Conservation (phyloP, 2,797 vertebrate genomes). For the Phrynocephalus vlangalii region DNA sequence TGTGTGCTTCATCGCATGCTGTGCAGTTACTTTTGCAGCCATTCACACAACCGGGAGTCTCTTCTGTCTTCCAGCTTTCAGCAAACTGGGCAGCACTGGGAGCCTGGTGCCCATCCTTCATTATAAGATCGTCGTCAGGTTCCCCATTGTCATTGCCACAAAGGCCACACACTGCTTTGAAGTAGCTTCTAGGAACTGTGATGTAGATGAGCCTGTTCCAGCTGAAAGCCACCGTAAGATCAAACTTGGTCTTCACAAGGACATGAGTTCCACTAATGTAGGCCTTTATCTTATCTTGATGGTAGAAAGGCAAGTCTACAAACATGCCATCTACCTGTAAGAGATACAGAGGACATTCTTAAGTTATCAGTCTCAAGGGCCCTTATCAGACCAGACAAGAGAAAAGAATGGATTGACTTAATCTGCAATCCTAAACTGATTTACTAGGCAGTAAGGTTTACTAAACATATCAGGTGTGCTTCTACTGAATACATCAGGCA, state of each 20-base stretch:
- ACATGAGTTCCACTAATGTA: conserved; percentile 65
- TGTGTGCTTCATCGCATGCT: conserved; percentile 56
- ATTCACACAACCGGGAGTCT: conserved; percentile 65
- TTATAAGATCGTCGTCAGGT: conserved; percentile 66
- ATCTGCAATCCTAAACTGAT: not conserved
- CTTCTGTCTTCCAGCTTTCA: conserved; percentile 71
- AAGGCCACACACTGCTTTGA: conserved; percentile 72
- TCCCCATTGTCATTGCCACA: conserved; percentile 77
- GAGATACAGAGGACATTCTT: not conserved
- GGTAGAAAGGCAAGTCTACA: conserved; percentile 67
- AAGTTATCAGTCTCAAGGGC: not conserved
- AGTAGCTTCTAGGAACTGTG: conserved; percentile 71
- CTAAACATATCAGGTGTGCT: not conserved
- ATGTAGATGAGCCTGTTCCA: conserved; percentile 67
- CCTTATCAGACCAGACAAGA: not conserved
- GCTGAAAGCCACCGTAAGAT: conserved; percentile 68
- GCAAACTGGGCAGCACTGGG: conserved; percentile 61
- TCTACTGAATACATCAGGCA: not conserved
- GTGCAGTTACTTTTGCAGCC: conserved; percentile 62
- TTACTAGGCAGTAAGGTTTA: not conserved
- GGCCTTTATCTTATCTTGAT: conserved; percentile 57
- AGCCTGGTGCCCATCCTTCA: conserved; percentile 41
- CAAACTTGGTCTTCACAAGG: conserved; percentile 57
- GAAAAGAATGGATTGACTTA: not conserved
- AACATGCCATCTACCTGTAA: conserved; percentile 74